A percentile compares a stretch with the other conserved stretches of the same genome.
These are phyloP conservation scores for Archocentrus centrarchus DNA, from an alignment of 2,113 vertebrate species.

Conservation along the genomic window DNA sequence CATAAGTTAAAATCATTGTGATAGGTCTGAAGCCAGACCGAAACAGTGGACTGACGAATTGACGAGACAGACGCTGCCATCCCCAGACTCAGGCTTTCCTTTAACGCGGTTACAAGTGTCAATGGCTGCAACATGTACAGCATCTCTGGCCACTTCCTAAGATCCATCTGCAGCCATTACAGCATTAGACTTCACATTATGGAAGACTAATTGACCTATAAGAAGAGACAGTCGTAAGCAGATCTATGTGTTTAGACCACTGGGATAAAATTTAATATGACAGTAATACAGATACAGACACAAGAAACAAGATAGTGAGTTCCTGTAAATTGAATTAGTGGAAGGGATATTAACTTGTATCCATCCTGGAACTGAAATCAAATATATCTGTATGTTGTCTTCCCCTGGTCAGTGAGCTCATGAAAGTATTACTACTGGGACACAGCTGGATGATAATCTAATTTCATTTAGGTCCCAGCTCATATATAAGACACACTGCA, in stretches of 20 bases:
- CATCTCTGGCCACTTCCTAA: constrained; percentile 55
- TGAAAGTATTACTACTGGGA: constrained; percentile 45
- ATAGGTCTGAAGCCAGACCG: not conserved
- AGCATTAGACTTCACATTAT: constrained; percentile 55
- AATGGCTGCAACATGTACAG: constrained; percentile 44
- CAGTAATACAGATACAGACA: constrained; percentile 56
- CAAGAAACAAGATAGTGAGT: constrained; percentile 47
- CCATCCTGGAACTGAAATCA: constrained; percentile 17
- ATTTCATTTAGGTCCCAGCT: constrained; percentile 41
- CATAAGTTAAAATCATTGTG: not conserved
- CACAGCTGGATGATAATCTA: constrained; percentile 21
- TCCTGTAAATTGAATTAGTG: constrained; percentile 59
- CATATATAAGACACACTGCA: constrained; percentile 7
- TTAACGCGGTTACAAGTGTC: constrained; percentile 66
- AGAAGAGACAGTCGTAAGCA: constrained; percentile 46
- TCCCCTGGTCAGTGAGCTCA: constrained; percentile 4
- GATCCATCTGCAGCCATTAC: constrained; percentile 65
- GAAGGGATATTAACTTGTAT: constrained; percentile 24
- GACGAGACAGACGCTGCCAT: not conserved
- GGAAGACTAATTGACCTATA: constrained; percentile 67
- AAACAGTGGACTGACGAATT: not conserved
- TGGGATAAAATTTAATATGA: constrained; percentile 53
- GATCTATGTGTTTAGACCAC: constrained; percentile 14
- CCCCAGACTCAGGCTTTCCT: constrained; percentile 6
- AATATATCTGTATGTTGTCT: constrained; percentile 28